Percentiles rank a stretch among this genome's conserved stretches.
These are phyloP conservation scores for Eueides isabella DNA, from an alignment of 1,140 invertebrate species.

Conservation along the genomic window DNA sequence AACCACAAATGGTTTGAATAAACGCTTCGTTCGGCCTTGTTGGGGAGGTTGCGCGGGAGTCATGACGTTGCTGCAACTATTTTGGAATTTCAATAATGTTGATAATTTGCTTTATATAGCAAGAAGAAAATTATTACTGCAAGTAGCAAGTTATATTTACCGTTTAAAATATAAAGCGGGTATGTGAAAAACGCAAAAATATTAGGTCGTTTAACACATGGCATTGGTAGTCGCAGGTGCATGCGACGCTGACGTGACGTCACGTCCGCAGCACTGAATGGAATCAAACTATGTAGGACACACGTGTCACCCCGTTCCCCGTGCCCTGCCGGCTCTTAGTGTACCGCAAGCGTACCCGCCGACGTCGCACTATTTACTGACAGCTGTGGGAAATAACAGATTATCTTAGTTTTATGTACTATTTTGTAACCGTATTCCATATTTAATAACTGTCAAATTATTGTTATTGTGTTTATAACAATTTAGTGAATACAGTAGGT, in stretches of 20 bases:
- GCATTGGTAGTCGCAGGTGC: conserved; percentile 52
- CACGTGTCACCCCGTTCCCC: conserved; percentile 63
- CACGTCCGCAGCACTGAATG: conserved; percentile 70
- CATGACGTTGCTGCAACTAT: conserved; percentile 58
- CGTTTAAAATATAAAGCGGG: background rate
- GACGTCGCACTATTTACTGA: conserved; percentile 73
- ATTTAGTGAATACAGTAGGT: background rate
- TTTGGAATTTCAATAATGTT: conserved; percentile 26
- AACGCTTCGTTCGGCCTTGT: conserved; percentile 64
- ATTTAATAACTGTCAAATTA: background rate
- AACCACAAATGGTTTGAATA: conserved; percentile 68
- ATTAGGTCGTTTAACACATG: conserved; percentile 16
- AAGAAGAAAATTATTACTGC: no score
- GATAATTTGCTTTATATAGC: no score
- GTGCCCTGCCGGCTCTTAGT: conserved; percentile 39
- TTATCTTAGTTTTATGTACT: conserved; percentile 56
- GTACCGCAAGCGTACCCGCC: conserved; percentile 49
- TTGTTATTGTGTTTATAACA: background rate
- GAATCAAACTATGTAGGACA: conserved; percentile 74
- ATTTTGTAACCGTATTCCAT: background rate
- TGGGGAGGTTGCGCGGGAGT: conserved; percentile 67
- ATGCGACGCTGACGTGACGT: conserved; percentile 58
- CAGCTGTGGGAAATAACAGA: conserved; percentile 78
- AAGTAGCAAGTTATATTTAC: no score
- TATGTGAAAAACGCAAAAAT: background rate